phyloP scores from a whole-genome alignment of 2,797 vertebrate genomes.

The Lithobates pipiens region DNA sequence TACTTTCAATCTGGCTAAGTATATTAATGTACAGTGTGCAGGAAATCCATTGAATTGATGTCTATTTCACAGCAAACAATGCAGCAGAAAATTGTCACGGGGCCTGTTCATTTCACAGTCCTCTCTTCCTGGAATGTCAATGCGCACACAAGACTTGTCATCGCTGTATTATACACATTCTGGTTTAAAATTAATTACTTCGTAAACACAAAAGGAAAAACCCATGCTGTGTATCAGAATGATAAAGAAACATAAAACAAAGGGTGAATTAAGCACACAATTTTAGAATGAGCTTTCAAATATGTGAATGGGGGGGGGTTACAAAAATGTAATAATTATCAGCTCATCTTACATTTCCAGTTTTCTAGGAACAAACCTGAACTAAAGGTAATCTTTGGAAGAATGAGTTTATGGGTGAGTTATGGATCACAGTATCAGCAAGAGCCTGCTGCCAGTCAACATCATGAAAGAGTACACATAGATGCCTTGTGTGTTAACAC shows the following conservation, averaged over 20 bases:
- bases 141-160: not conserved
- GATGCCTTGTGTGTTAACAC: too few relatives aligned
- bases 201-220: not conserved
- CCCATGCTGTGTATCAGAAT: not conserved
- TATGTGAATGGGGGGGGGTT: not conserved
- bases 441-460: too few relatives aligned
- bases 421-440: too few relatives aligned
- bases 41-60: constrained; percentile 15
- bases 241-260: not conserved
- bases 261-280: not conserved
- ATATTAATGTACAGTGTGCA: constrained; percentile 7
- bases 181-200: not conserved
- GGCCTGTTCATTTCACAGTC: constrained; percentile 12
- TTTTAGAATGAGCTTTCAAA: not conserved
- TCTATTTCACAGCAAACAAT: constrained; percentile 50
- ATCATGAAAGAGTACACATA: too few relatives aligned
- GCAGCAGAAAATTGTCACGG: constrained; percentile 21
- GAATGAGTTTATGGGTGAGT: too few relatives aligned
- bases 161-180: not conserved
- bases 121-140: constrained; percentile 3
- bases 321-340: not conserved
- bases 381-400: not conserved
- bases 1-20: constrained; percentile 29
- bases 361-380: not conserved
- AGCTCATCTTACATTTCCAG: not conserved